Base-by-base conservation (phyloP, 2,797 vertebrate species). In the Pelochelys cantorii region DNA sequence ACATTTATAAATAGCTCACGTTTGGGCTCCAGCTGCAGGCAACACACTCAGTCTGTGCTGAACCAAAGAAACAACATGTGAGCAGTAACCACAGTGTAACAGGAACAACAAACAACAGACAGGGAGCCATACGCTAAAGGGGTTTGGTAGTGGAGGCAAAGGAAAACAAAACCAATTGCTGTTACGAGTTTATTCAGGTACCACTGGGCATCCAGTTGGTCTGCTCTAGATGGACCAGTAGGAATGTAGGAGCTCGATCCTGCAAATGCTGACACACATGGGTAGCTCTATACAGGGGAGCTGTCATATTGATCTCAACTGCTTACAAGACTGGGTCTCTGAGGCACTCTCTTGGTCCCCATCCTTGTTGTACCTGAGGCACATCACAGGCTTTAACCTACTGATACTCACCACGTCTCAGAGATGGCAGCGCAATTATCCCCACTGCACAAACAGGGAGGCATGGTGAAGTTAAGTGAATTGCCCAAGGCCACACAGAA, bases 1-100 rank as follows among this genome's bases (percentile, higher is more conserved):
- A 96, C 98, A 97, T 97, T 98, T 98, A 98, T 97, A 97, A 97
- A 98, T 97, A 97, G 97, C 98, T 98, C 97, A 98, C 96, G 97
- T 97, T 98, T 97, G 97, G 96, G 95, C 97, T 96, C 97, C 95
- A 96, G 83, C 75, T 94, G 97, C 88, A 15, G 97, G 97, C 96
- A 98, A 98, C 96, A 95, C 95, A 85, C 96, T 94, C 97, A 95
- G 95, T 95, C 97, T 97, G 96, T 95, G 93, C 96, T 92, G 94
- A 97, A 98, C 98, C 97, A 97, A 95, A 97, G 98, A 97, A 96
- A 97, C 93, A 94, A 96, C 96, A 93, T 92, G 95, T 96, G 97
- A 97, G 97, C 91, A 91, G 89, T 96, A 97, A 98, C 98, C 98
- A 97, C 98, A 98, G 95, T n/a, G 95, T 89, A 97, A 96, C 91